Evolutionary conservation across 2,113 vertebrate species (phyloP).

Genomic region (Xyrauchen texanus): DNA sequence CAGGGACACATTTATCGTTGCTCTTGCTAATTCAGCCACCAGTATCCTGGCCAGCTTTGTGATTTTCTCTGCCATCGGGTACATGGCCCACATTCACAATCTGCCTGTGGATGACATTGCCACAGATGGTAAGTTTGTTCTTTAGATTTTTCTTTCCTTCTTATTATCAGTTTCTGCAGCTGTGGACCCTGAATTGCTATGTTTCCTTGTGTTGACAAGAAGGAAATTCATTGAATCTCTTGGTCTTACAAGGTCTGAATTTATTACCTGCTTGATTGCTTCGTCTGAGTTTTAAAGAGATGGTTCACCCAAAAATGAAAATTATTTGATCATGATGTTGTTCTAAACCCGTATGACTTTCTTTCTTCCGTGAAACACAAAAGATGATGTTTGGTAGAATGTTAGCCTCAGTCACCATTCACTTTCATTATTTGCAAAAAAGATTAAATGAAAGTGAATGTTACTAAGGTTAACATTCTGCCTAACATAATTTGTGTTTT

Average conservation of each 20-base stretch:
- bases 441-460: too few species aligned
- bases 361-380: too few species aligned
- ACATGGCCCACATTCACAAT: conserved; percentile 75
- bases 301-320: too few species aligned
- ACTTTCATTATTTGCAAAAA: too few species aligned
- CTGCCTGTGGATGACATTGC: conserved; percentile 77
- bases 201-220: neutral
- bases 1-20: conserved; percentile 73
- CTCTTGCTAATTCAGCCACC: conserved; percentile 71
- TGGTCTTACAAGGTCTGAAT: neutral
- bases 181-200: neutral
- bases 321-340: too few species aligned
- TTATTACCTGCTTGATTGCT: neutral
- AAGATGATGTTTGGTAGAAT: too few species aligned
- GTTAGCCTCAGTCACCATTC: too few species aligned
- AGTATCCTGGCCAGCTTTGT: conserved; percentile 77
- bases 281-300: neutral
- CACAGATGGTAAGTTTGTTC: conserved; percentile 66
- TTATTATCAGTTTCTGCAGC: conserved; percentile 1
- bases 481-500: too few species aligned
- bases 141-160: neutral
- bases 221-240: neutral
- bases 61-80: conserved; percentile 78
- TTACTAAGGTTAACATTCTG: too few species aligned
- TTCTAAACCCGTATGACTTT: too few species aligned